phyloP scores from a whole-genome alignment of 2,113 vertebrate genomes.

The Clupea harengus region DNA sequence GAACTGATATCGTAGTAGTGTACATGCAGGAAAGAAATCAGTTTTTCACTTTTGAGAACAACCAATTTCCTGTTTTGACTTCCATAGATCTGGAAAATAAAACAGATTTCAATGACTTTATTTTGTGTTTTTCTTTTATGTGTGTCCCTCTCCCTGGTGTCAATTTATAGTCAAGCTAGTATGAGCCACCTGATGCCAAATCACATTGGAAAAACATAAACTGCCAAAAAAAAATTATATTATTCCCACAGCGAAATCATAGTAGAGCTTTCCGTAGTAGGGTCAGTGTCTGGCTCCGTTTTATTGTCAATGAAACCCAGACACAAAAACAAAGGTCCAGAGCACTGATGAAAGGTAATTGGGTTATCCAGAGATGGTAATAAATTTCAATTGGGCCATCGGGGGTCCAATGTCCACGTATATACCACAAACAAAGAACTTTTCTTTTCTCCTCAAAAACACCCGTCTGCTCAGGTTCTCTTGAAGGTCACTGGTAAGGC shows the following conservation, averaged over 20 bases:
- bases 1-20: conserved; percentile 55
- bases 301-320: background rate
- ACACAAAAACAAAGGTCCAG: background rate
- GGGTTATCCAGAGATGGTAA: background rate
- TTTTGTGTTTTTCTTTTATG: background rate
- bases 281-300: background rate
- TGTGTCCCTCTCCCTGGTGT: background rate
- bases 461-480: background rate
- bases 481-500: conserved; percentile 1
- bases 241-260: too few relatives aligned
- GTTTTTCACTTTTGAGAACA: conserved; percentile 55
- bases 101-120: background rate
- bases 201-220: background rate
- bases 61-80: conserved; percentile 42
- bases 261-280: too few relatives aligned
- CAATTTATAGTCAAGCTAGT: background rate
- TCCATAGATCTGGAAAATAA: background rate
- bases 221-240: too few relatives aligned
- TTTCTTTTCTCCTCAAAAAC: conserved; percentile 1
- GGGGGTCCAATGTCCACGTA: background rate
- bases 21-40: conserved; percentile 48
- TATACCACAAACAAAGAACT: background rate
- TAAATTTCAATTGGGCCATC: background rate
- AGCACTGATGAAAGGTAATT: background rate
- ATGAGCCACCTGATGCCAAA: background rate